Evolutionary conservation across 2,888 invertebrate species (phyloP), one percentile per base, ranked within the genome.

Genomic region (Melanchra persicariae): DNA sequence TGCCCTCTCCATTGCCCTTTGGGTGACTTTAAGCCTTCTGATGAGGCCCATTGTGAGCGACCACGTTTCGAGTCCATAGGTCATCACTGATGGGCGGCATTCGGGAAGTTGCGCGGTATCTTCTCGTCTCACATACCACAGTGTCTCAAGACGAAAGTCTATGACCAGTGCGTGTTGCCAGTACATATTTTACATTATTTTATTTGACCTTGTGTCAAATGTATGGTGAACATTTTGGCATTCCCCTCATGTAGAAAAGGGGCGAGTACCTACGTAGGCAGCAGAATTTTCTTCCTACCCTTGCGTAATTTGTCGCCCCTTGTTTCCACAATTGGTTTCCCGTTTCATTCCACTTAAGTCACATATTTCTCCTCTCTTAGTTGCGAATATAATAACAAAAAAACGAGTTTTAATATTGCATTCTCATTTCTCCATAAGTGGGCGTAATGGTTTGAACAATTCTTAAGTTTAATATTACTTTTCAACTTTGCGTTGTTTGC

Each of bases 341-440:
- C 68, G 57, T 74, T 77, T 66, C 59, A 19, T 51, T 66, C 64
- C 57, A 66, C 80, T 79, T 59, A 75, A 79, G 60, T 52, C 40
- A 62, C 73, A 65, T 70, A 70, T 82, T 71, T 71, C 57, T 26
- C 22, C 67, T 62, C 62, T 64, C 59, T 69, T 61, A 71, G 63
- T 71, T 62, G 62, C 67, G 55, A 81, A 79, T 82, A 76, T 78
- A 79, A 82, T 79, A 81, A 78, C 69, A 77, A 70, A 71, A 60
- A 61, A 73, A 54, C 24, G 61, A 77, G 69, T 79, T 58, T 71
- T 71, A 71, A 66, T 74, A 66, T 69, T 54, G 40, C 66, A 47
- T 47, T 37, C 26, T 65, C 54, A 54, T 62, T 75, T 70, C 26
- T 43, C 43, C 52, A n/a, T 67, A 69, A 59, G 54, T 45, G 49